Evolutionary conservation across 2,113 vertebrate species (phyloP).

Genomic region (Bungarus multicinctus): DNA sequence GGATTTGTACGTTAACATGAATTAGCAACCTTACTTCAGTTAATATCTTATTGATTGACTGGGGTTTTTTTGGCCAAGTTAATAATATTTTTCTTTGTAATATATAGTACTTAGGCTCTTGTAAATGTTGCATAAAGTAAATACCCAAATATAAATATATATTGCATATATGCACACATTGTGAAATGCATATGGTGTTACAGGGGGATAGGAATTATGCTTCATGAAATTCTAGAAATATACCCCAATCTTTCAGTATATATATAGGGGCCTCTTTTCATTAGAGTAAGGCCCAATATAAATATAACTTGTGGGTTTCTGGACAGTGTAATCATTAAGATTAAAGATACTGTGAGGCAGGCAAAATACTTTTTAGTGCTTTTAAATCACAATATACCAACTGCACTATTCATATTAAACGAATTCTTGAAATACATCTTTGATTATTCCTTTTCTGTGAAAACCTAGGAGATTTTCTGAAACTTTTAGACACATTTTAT

Average conservation of each 20-base stretch:
- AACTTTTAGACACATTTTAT: not conserved
- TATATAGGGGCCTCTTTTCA: not conserved
- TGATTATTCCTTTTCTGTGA: not conserved
- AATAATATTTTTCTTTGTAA: conserved; percentile 19
- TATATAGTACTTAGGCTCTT: not conserved
- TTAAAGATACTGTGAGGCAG: not conserved
- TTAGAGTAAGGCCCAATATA: not conserved
- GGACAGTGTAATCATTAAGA: not conserved
- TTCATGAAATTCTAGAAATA: not conserved
- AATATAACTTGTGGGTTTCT: not conserved
- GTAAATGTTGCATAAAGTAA: not conserved
- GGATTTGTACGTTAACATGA: conserved; percentile 27
- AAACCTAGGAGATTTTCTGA: not conserved
- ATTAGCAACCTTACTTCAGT: conserved; percentile 29
- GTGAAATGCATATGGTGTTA: not conserved
- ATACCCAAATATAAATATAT: not conserved
- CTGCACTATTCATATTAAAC: not conserved
- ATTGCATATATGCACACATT: not conserved
- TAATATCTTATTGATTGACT: conserved; percentile 7
- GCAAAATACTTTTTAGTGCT: not conserved
- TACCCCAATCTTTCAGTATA: not conserved
- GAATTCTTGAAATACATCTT: not conserved
- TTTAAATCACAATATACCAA: not conserved
- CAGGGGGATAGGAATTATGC: not conserved
- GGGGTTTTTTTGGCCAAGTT: not conserved